Evolutionary conservation across 2,888 invertebrate species (phyloP).

Genomic region (Drosophila mimetica): DNA sequence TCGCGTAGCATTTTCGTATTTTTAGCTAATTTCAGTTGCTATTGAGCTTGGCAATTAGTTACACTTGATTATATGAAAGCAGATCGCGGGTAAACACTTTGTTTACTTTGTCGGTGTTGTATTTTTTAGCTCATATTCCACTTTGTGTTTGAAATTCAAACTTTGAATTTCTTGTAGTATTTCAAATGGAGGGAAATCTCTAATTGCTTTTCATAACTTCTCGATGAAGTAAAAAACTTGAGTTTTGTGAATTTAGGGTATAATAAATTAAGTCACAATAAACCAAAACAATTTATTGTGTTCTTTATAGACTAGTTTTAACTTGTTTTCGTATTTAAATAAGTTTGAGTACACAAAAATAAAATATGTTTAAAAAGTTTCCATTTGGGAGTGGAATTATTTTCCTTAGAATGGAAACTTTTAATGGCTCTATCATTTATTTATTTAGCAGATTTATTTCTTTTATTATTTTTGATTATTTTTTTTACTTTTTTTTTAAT

Average conservation of each 20-base stretch:
- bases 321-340: background rate
- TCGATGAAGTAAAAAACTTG: constrained; percentile 1
- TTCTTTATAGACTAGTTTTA: background rate
- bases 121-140: constrained; percentile 10
- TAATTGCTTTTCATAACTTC: constrained; percentile 2
- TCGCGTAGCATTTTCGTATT: constrained; percentile 36
- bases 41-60: constrained; percentile 73
- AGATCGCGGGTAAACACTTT: constrained; percentile 40
- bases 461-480: background rate
- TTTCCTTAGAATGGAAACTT: background rate
- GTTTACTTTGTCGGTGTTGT: constrained; percentile 39
- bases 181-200: background rate
- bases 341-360: background rate
- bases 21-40: constrained; percentile 57
- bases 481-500: too few species aligned
- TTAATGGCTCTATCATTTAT: background rate
- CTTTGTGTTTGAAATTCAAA: too few species aligned
- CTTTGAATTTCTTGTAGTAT: constrained; percentile 2
- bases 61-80: constrained; percentile 45
- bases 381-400: background rate
- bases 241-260: background rate
- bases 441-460: background rate
- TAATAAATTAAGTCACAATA: background rate
- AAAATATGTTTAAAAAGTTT: background rate
- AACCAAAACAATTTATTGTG: background rate